phyloP scores from a whole-genome alignment of 2,888 invertebrate genomes.

The Phengaris arion region DNA sequence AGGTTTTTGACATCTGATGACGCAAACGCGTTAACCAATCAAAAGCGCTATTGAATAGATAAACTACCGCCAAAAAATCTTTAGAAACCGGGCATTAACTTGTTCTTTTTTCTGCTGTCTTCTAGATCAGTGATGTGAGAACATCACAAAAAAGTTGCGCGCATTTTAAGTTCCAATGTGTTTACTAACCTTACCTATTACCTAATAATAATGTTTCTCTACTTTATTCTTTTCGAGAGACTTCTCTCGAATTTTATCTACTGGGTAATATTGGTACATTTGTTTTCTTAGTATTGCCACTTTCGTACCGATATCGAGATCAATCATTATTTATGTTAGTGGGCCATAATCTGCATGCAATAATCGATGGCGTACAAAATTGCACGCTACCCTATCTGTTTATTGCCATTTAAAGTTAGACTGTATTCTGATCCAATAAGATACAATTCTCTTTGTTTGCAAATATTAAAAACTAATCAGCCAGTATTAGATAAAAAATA shows the following conservation, averaged over 20 bases:
- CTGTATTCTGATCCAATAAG: slow-evolving; percentile 36
- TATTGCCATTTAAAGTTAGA: slow-evolving; percentile 33
- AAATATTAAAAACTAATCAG: slow-evolving; percentile 9
- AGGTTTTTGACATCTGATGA: too few species aligned
- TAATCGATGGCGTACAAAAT: slow-evolving; percentile 51
- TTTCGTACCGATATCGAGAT: slow-evolving; percentile 39
- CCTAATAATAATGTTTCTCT: neutral
- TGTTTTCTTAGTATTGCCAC: slow-evolving; percentile 18
- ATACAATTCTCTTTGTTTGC: slow-evolving; percentile 33
- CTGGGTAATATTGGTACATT: neutral
- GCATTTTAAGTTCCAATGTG: neutral
- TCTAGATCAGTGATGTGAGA: neutral
- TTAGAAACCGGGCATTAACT: too few species aligned
- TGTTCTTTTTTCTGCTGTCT: too few species aligned
- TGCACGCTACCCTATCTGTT: slow-evolving; percentile 44
- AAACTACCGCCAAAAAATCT: too few species aligned
- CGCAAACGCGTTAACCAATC: too few species aligned
- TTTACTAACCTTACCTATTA: neutral
- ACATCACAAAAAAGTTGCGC: too few species aligned
- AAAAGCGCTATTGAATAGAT: too few species aligned
- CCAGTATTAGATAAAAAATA: slow-evolving; percentile 22
- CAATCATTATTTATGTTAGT: slow-evolving; percentile 51
- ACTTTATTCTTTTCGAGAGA: too few species aligned
- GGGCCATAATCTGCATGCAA: slow-evolving; percentile 50
- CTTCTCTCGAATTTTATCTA: neutral